A percentile compares a stretch with the other conserved stretches of the same genome.
Conservation (phyloP, 2,113 vertebrate species). For the Rhinogobius similis region DNA sequence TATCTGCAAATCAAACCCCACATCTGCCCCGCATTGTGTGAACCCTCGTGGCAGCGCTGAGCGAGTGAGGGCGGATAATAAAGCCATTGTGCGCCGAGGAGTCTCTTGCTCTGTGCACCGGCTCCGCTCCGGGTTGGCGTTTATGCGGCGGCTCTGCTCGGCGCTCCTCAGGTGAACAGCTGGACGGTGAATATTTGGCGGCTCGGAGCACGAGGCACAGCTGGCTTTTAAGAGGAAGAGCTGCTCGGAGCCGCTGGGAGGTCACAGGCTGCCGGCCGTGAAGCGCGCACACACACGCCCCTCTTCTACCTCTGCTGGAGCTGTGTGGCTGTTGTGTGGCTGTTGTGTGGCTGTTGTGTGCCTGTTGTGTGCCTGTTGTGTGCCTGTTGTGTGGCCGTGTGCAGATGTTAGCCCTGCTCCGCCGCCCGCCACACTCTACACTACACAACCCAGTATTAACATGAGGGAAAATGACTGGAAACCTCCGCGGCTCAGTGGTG, state of each 20-base stretch:
- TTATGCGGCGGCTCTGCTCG: slow-evolving; percentile 54
- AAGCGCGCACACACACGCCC: slow-evolving; percentile 10
- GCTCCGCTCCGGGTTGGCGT: slow-evolving; percentile 44
- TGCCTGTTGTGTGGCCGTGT: slow-evolving; percentile 58
- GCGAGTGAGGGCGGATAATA: no score
- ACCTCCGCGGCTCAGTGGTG: background rate
- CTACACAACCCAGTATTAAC: background rate
- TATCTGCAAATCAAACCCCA: no score
- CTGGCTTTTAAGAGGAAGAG: slow-evolving; percentile 81
- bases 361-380: slow-evolving; percentile 61
- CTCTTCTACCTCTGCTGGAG: slow-evolving; percentile 63
- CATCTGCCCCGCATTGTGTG: no score
- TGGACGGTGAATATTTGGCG: slow-evolving; percentile 79
- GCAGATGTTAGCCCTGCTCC: slow-evolving; percentile 76
- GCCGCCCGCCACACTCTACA: slow-evolving; percentile 51
- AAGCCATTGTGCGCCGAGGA: background rate
- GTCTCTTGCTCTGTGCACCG: slow-evolving; percentile 48
- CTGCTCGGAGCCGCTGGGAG: slow-evolving; percentile 73
- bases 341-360: slow-evolving; percentile 63
- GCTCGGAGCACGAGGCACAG: slow-evolving; percentile 74
- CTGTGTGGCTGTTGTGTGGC: slow-evolving; percentile 51
- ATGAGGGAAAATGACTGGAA: background rate
- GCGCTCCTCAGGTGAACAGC: slow-evolving; percentile 79
- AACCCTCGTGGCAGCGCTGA: no score
- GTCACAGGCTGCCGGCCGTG: slow-evolving; percentile 79